Percentiles rank a stretch among this genome's conserved stretches.
These are phyloP conservation scores for Lasioglossum oenotherae DNA, from an alignment of 2,888 invertebrate genomes.

Conservation along the genomic window DNA sequence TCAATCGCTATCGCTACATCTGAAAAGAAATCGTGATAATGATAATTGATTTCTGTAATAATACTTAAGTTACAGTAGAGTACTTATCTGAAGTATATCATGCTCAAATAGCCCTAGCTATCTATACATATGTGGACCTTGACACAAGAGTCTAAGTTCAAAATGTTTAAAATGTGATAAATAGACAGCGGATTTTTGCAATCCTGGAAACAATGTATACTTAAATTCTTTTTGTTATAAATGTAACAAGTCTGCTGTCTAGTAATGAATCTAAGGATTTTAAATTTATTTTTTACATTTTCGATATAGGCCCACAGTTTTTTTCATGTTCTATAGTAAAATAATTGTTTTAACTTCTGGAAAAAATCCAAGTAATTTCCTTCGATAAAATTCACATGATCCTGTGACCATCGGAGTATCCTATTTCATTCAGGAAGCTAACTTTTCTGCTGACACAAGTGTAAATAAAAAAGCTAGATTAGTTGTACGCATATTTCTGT, in stretches of 20 bases:
- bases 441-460: slow-evolving; percentile 16
- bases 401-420: background rate
- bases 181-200: too few relatives aligned
- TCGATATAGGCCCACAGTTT: too few relatives aligned
- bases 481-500: background rate
- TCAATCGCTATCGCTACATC: background rate
- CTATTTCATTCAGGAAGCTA: slow-evolving; percentile 13
- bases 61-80: background rate
- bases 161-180: background rate
- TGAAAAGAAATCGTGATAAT: background rate
- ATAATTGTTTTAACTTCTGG: background rate
- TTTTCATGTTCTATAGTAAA: background rate
- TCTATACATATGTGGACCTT: background rate
- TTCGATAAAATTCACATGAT: background rate
- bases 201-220: too few relatives aligned
- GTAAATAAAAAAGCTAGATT: background rate
- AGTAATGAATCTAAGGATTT: too few relatives aligned
- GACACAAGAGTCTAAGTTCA: background rate
- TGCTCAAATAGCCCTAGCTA: slow-evolving; percentile 1
- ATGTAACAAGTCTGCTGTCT: too few relatives aligned
- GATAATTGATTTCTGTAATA: background rate
- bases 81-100: slow-evolving; percentile 13
- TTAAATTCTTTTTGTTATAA: too few relatives aligned
- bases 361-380: background rate
- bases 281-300: too few relatives aligned